Evolutionary conservation across 2,113 vertebrate species (phyloP).

Genomic region (Fregata magnificens): DNA sequence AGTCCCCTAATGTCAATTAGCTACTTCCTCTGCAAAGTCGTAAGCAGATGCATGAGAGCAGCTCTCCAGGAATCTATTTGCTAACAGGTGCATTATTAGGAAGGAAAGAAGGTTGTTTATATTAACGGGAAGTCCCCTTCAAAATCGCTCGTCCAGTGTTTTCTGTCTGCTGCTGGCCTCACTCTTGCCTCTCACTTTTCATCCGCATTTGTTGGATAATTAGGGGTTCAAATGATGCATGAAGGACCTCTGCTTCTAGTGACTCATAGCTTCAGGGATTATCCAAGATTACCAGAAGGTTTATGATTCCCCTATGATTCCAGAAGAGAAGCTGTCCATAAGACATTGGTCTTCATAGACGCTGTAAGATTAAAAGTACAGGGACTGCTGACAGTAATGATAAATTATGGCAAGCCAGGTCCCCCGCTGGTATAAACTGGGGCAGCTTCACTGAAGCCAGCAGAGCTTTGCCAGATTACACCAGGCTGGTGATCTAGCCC

Average conservation of each 20-base stretch:
- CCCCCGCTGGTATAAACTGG: background rate
- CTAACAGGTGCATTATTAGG: slow-evolving; percentile 47
- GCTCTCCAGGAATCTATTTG: slow-evolving; percentile 1
- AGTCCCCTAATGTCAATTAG: slow-evolving; percentile 55
- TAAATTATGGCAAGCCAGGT: background rate
- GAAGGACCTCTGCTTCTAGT: slow-evolving; percentile 31
- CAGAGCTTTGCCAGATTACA: background rate
- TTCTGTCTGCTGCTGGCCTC: slow-evolving; percentile 15
- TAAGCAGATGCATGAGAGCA: background rate
- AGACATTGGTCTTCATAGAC: background rate
- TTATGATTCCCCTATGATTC: background rate
- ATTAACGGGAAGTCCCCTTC: slow-evolving; percentile 9
- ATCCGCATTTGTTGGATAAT: slow-evolving; percentile 19
- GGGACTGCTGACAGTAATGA: background rate
- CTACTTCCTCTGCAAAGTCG: slow-evolving; percentile 33
- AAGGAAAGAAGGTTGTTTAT: slow-evolving; percentile 15
- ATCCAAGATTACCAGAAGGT: background rate
- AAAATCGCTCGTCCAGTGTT: background rate
- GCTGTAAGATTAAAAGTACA: background rate
- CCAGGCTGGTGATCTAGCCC: background rate
- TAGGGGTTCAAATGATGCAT: slow-evolving; percentile 26
- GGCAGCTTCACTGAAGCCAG: background rate
- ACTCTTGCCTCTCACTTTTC: slow-evolving; percentile 43
- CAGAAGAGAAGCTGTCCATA: background rate
- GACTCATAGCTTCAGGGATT: slow-evolving; percentile 51